Conservation (phyloP, 2,797 vertebrate genomes). For the Syngnathus acus region DNA sequence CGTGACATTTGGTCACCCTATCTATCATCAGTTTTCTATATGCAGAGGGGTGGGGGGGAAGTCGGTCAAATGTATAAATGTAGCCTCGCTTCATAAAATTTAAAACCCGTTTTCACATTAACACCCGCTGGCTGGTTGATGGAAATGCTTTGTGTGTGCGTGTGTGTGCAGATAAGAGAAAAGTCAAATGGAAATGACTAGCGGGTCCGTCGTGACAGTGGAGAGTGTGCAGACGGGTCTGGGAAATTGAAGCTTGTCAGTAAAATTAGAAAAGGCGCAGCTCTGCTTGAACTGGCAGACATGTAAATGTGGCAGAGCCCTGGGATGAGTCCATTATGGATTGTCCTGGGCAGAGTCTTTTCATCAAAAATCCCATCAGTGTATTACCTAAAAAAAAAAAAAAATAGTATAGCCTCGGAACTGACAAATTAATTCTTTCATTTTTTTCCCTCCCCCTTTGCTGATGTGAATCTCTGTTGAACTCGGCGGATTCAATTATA, state of each 20-base stretch:
- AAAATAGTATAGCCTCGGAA: slow-evolving; percentile 38
- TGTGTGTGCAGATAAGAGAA: slow-evolving; percentile 65
- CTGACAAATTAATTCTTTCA: slow-evolving; percentile 47
- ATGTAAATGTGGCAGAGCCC: slow-evolving; percentile 59
- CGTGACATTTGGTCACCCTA: slow-evolving; percentile 71
- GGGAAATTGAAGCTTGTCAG: slow-evolving; percentile 71
- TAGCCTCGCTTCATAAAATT: slow-evolving; percentile 66
- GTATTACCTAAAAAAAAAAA: slow-evolving; percentile 39
- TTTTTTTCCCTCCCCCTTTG: slow-evolving; percentile 9
- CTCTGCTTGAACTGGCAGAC: slow-evolving; percentile 44
- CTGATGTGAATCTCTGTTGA: slow-evolving; percentile 40
- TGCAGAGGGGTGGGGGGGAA: slow-evolving; percentile 56
- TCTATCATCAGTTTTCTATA: slow-evolving; percentile 70
- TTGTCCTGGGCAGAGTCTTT: slow-evolving; percentile 46
- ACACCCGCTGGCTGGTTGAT: slow-evolving; percentile 65
- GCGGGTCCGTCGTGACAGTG: slow-evolving; percentile 52
- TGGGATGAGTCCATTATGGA: slow-evolving; percentile 55
- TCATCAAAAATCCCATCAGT: slow-evolving; percentile 60
- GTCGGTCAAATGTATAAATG: slow-evolving; percentile 72
- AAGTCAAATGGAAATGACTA: slow-evolving; percentile 73
- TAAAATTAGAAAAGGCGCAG: slow-evolving; percentile 60
- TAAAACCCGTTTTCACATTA: slow-evolving; percentile 66
- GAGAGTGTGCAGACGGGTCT: slow-evolving; percentile 43
- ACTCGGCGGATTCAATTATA: slow-evolving; percentile 28
- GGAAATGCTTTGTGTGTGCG: slow-evolving; percentile 55